phyloP scores from a whole-genome alignment of 2,888 invertebrate genomes.

The Zeuzera pyrina region DNA sequence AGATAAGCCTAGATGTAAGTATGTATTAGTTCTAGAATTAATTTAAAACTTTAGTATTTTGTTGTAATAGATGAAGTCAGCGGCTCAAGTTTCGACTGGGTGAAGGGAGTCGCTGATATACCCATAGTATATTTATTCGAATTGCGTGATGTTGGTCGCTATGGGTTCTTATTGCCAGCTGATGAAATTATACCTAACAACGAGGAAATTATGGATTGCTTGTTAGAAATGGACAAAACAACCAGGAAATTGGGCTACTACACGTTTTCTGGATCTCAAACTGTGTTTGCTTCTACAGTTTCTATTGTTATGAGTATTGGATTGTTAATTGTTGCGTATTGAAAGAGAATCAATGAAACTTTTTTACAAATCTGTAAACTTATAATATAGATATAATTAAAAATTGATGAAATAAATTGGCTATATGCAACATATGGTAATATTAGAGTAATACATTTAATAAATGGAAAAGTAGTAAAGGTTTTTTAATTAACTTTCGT shows the following conservation, averaged over 20 bases:
- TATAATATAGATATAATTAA: no score
- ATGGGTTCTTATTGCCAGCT: slow-evolving; percentile 69
- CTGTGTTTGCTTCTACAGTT: slow-evolving; percentile 5
- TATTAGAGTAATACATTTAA: no score
- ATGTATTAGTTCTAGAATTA: no score
- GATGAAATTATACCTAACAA: slow-evolving; percentile 59
- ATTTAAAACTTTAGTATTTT: slow-evolving; percentile 1
- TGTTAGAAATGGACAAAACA: slow-evolving; percentile 39
- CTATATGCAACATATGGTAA: no score
- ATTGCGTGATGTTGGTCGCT: slow-evolving; percentile 65
- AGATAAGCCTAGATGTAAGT: no score
- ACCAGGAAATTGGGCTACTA: slow-evolving; percentile 31
- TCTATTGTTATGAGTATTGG: slow-evolving; percentile 5
- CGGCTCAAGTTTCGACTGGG: slow-evolving; percentile 70
- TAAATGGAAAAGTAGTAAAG: no score
- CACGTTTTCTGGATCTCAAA: slow-evolving; percentile 14
- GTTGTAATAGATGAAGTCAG: slow-evolving; percentile 43
- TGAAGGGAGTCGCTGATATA: slow-evolving; percentile 60
- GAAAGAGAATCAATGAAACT: background rate
- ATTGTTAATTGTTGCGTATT: background rate
- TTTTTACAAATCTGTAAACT: background rate
- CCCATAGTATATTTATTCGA: slow-evolving; percentile 72
- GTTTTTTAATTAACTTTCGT: no score
- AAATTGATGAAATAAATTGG: no score
- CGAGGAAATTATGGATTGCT: slow-evolving; percentile 52